Evolutionary conservation across 2,888 invertebrate species (phyloP), one percentile per base, ranked within the genome.

Genomic region (Tortricodes alternella): DNA sequence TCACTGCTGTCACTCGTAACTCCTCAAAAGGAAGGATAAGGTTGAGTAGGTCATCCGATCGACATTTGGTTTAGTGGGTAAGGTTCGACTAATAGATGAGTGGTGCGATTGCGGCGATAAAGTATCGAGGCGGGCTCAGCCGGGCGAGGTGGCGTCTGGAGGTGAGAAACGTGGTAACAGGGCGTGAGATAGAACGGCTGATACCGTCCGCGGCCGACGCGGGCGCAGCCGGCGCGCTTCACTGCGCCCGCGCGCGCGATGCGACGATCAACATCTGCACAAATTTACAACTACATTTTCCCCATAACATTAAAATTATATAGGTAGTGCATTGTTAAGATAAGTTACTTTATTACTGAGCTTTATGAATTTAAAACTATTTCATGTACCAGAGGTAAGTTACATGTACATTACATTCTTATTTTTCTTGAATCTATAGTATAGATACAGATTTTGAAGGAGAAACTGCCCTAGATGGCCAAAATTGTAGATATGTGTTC

Each of bases 151-250:
- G 83, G 77, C 74, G 80, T 78, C 77, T 71, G 68, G 86, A 87
- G 89, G 89, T 89, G 89, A 89, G 85, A 85, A 88, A 83, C 88
- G 87, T 85, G 87, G 85, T 73, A 78, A 77, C 81, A 71, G 81
- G 80, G 80, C 87, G 85, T 87, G 86, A 89, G 87, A 89, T 87
- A 78, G 80, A 68, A 65, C 73, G 67, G 68, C 62, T 64, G 86
- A 87, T 88, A 87, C 66, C 73, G 75, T n/a, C n/a, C n/a, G 70
- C 65, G 66, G 62, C 66, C 62, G 58, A 52, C 57, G 52, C 63
- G 49, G 58, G 61, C 55, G 51, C 56, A 27, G 43, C 39, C 34
- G 35, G 35, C 50, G 38, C 49, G 44, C 49, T 39, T 23, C 44
- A 4, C 32, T 15, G 27, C 49, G 48, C 46, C 39, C 13, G 29